Evolutionary conservation across 2,113 vertebrate species (phyloP).

Genomic region (Dunckerocampus dactyliophorus): DNA sequence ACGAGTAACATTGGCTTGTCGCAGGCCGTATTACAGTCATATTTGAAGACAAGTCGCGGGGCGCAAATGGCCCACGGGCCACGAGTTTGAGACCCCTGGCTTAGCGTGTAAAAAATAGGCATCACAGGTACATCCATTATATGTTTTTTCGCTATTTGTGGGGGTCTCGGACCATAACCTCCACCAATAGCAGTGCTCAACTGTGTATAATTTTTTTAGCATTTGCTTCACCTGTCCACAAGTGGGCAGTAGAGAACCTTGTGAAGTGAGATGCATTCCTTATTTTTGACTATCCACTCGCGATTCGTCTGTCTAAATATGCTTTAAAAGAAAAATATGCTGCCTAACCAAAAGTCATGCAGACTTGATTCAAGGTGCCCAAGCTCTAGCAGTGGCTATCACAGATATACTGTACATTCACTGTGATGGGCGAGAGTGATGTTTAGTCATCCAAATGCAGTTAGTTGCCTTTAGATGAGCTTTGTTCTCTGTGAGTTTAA

Average conservation of each 20-base stretch:
- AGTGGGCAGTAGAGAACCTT: conserved; percentile 24
- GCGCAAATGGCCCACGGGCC: too few species aligned
- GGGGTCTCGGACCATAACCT: too few species aligned
- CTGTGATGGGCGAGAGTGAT: conserved; percentile 33
- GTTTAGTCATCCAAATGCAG: conserved; percentile 44
- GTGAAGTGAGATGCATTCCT: neutral
- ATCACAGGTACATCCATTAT: too few species aligned
- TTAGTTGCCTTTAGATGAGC: conserved; percentile 31
- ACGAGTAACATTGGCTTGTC: too few species aligned
- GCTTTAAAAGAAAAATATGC: conserved; percentile 25
- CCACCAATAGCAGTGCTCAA: too few species aligned
- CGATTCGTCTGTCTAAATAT: neutral
- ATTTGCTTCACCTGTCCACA: conserved; percentile 50
- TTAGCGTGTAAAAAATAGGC: too few species aligned
- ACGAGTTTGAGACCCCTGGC: too few species aligned
- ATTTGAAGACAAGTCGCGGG: too few species aligned
- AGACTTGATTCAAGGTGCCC: conserved; percentile 6
- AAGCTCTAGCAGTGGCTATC: conserved; percentile 4
- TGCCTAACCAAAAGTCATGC: conserved; percentile 21
- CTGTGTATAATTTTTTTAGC: too few species aligned
- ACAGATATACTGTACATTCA: conserved; percentile 48
- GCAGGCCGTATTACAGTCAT: too few species aligned
- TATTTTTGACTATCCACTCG: neutral
- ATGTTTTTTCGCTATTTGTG: too few species aligned
- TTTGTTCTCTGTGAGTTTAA: conserved; percentile 54